Percentiles rank a stretch among this genome's conserved stretches.
These are phyloP conservation scores for Solea solea DNA, from an alignment of 2,113 vertebrate genomes.

Conservation along the genomic window DNA sequence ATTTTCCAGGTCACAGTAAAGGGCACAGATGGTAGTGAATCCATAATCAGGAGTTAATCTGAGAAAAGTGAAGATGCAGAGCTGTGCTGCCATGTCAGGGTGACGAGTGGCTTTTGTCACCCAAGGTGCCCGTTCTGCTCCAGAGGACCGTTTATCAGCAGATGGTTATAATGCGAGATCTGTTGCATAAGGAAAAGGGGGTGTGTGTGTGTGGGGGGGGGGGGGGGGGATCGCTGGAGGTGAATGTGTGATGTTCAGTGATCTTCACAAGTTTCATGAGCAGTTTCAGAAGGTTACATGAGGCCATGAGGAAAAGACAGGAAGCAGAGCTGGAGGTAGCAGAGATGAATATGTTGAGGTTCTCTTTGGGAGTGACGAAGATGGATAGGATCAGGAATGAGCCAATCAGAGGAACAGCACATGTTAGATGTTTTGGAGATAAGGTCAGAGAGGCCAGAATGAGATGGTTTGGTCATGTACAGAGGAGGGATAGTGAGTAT, in stretches of 20 bases:
- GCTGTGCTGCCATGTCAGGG: constrained; percentile 25
- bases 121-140: constrained; percentile 29
- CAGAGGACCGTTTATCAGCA: constrained; percentile 38
- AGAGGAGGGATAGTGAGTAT: too few relatives aligned
- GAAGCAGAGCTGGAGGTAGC: too few relatives aligned
- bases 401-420: too few relatives aligned
- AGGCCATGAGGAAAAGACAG: too few relatives aligned
- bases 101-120: constrained; percentile 36
- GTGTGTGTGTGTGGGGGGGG: too few relatives aligned
- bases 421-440: too few relatives aligned
- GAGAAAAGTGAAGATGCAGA: constrained; percentile 21
- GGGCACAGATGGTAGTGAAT: constrained; percentile 69
- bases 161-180: constrained; percentile 36
- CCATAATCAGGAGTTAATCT: constrained; percentile 52
- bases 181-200: constrained; percentile 20
- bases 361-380: too few relatives aligned
- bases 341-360: too few relatives aligned
- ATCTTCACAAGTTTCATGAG: not conserved
- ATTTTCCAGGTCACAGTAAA: constrained; percentile 48
- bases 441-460: too few relatives aligned
- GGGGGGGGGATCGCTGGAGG: constrained; percentile 9
- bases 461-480: too few relatives aligned
- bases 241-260: constrained; percentile 1
- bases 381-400: too few relatives aligned
- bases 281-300: constrained; percentile 17